Conservation (phyloP, 2,113 vertebrate species). For the Oreochromis aureus region DNA sequence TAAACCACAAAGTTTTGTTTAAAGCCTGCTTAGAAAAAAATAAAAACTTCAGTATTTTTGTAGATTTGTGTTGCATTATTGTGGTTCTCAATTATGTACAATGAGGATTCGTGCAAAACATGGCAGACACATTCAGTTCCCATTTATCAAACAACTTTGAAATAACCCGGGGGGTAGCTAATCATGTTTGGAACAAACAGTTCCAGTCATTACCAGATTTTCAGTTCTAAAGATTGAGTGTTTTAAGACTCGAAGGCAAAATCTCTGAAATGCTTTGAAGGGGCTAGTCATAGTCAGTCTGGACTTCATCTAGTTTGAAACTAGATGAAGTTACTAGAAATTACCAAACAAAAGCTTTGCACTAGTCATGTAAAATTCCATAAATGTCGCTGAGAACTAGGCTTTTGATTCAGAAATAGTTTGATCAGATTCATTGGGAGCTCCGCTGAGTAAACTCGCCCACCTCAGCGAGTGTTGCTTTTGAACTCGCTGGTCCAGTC, state of each 20-base stretch:
- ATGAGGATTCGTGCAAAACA: background rate
- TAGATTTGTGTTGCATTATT: background rate
- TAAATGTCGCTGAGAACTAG: background rate
- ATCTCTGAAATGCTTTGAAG: background rate
- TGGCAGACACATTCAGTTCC: background rate
- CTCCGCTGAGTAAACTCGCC: too few species aligned
- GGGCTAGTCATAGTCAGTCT: background rate
- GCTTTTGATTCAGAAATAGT: background rate
- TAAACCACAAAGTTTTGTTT: background rate
- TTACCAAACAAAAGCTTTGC: background rate
- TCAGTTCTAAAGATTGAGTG: background rate
- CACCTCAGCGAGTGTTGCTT: background rate
- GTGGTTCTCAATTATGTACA: background rate
- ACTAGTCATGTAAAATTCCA: background rate
- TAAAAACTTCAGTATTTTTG: background rate
- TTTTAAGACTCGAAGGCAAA: fast-evolving
- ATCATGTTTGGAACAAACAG: background rate
- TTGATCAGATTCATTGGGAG: background rate
- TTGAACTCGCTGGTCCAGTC: background rate
- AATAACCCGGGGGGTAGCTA: background rate
- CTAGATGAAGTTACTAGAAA: background rate
- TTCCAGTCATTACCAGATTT: background rate
- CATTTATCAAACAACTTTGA: background rate
- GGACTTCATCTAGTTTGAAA: background rate
- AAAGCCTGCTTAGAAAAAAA: background rate